These are phyloP conservation scores for Ryuthela nishihirai DNA, from an alignment of 2,888 invertebrate genomes.

Conservation along the genomic window DNA sequence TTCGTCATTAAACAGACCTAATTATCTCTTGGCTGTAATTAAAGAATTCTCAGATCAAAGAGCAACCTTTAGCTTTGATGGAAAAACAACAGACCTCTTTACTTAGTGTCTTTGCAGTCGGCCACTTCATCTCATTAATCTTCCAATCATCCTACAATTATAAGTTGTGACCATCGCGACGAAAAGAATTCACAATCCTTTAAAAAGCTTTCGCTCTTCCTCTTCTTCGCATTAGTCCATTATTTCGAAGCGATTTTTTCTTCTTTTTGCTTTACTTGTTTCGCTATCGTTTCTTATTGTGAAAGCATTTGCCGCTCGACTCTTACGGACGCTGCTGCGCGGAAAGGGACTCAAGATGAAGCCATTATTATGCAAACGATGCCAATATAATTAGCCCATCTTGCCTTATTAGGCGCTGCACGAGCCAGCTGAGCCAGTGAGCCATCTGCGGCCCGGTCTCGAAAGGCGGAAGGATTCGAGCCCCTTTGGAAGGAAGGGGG, in stretches of 20 bases:
- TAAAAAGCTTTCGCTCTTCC: slow-evolving; percentile 18
- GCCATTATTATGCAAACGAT: slow-evolving; percentile 38
- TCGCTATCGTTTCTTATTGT: no score
- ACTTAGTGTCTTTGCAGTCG: no score
- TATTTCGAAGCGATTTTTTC: slow-evolving; percentile 28
- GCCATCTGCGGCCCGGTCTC: slow-evolving; percentile 34
- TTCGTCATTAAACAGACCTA: no score
- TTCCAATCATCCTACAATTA: slow-evolving; percentile 36
- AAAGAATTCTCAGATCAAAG: no score
- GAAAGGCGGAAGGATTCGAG: slow-evolving; percentile 25
- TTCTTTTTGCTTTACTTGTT: not conserved
- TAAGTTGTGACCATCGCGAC: slow-evolving; percentile 34
- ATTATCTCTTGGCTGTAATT: no score
- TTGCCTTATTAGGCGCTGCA: slow-evolving; percentile 32
- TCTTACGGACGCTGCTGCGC: slow-evolving; percentile 4
- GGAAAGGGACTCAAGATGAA: slow-evolving; percentile 20
- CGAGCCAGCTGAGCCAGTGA: slow-evolving; percentile 29
- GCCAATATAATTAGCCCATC: slow-evolving; percentile 37
- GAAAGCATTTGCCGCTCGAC: not conserved
- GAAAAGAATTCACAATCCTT: slow-evolving; percentile 10
- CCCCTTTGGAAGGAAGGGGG: not conserved
- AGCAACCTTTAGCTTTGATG: no score
- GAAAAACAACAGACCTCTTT: no score
- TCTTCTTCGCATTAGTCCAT: slow-evolving; percentile 26
- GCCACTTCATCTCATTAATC: slow-evolving; percentile 32